These are phyloP conservation scores for Toxotes jaculatrix DNA, from an alignment of 2,113 vertebrate species.

Conservation along the genomic window DNA sequence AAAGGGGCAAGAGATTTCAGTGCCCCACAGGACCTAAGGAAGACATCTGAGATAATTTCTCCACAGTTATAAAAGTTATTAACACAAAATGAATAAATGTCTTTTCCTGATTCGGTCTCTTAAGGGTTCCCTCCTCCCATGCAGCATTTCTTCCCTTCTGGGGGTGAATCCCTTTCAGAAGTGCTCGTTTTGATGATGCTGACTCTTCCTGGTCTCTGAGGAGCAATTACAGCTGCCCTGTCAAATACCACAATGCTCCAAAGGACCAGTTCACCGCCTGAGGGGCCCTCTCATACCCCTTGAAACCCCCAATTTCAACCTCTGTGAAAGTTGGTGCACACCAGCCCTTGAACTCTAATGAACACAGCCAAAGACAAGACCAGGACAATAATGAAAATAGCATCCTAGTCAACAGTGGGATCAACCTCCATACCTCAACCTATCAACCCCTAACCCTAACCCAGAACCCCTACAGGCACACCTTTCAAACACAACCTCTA, in stretches of 20 bases:
- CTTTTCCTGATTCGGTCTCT: constrained; percentile 48
- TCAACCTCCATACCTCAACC: constrained; percentile 56
- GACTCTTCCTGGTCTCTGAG: constrained; percentile 74
- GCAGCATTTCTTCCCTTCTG: constrained; percentile 54
- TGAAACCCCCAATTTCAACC: constrained; percentile 66
- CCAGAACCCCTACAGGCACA: constrained; percentile 48
- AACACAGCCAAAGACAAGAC: constrained; percentile 54
- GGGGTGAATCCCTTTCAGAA: constrained; percentile 67
- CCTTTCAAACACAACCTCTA: constrained; percentile 59
- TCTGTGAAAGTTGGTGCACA: constrained; percentile 63
- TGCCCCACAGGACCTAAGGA: constrained; percentile 46
- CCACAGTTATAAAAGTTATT: constrained; percentile 71
- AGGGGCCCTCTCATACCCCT: constrained; percentile 67
- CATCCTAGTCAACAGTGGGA: constrained; percentile 49
- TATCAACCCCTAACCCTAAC: constrained; percentile 52
- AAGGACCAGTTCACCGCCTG: constrained; percentile 70
- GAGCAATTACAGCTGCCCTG: constrained; percentile 81
- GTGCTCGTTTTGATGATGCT: constrained; percentile 71
- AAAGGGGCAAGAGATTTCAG: constrained; percentile 51
- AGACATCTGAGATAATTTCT: constrained; percentile 71
- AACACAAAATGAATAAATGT: constrained; percentile 74
- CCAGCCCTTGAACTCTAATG: constrained; percentile 70
- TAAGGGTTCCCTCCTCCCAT: constrained; percentile 46
- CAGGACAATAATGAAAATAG: constrained; percentile 62
- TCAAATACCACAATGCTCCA: constrained; percentile 77